Conservation (phyloP, 2,888 invertebrate species). For the Cryptocephalus moraei region DNA sequence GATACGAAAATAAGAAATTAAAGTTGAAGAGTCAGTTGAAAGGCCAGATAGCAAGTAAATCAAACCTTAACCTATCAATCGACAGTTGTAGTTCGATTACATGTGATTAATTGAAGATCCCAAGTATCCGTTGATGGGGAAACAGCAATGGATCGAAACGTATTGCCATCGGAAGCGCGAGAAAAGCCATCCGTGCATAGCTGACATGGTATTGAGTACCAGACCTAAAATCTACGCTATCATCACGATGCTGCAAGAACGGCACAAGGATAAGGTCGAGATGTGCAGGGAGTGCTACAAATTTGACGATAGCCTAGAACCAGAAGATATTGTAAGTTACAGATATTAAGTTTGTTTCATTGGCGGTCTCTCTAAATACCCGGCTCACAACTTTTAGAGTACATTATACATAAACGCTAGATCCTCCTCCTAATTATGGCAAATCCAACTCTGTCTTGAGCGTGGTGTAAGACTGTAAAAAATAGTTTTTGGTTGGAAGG, state of each 20-base stretch:
- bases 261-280: conserved; percentile 20
- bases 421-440: no score
- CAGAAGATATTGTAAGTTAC: conserved; percentile 27
- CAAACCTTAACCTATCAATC: background rate
- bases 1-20: conserved; percentile 34
- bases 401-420: no score
- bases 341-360: no score
- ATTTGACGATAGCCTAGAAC: conserved; percentile 24
- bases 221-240: conserved; percentile 41
- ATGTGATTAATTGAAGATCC: conserved; percentile 22
- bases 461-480: no score
- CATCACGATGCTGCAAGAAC: conserved; percentile 30
- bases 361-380: no score
- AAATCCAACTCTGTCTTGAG: no score
- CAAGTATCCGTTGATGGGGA: conserved; percentile 36
- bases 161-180: conserved; percentile 22
- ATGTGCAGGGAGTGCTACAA: conserved; percentile 32
- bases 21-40: conserved; percentile 26
- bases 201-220: conserved; percentile 35
- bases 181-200: conserved; percentile 29
- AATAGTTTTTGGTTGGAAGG: no score
- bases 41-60: conserved; percentile 32
- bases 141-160: conserved; percentile 31
- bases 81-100: no score
- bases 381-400: no score